Conservation (phyloP, 1,140 invertebrate species). For the Delia radicum region DNA sequence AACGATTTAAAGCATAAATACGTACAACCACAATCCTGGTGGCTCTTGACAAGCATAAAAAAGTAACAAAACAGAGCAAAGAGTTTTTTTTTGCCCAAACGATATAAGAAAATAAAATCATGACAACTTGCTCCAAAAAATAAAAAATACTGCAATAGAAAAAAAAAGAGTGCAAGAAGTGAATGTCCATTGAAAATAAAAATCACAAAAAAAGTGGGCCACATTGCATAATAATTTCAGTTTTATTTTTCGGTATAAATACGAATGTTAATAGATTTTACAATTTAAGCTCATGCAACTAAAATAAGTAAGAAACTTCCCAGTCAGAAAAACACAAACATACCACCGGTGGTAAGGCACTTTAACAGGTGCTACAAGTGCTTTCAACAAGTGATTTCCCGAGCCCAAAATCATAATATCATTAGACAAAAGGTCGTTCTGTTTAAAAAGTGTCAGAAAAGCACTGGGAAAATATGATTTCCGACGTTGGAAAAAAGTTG, state of each 20-base stretch:
- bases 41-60: background rate
- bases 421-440: too few relatives aligned
- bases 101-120: background rate
- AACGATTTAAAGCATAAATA: background rate
- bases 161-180: conserved; percentile 1
- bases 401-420: too few relatives aligned
- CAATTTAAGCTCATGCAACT: background rate
- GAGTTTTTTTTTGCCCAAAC: background rate
- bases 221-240: background rate
- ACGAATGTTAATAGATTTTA: background rate
- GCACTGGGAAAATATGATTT: too few relatives aligned
- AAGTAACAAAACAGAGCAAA: background rate
- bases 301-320: background rate
- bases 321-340: too few relatives aligned
- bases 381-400: too few relatives aligned
- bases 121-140: background rate
- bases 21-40: background rate
- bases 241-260: background rate
- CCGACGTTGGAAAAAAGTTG: too few relatives aligned
- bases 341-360: too few relatives aligned
- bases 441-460: too few relatives aligned
- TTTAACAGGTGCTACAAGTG: too few relatives aligned
- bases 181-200: background rate
- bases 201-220: background rate
- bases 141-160: background rate